Evolutionary conservation across 1,140 invertebrate genomes (phyloP).

Genomic region (Ceratina calcarata): DNA sequence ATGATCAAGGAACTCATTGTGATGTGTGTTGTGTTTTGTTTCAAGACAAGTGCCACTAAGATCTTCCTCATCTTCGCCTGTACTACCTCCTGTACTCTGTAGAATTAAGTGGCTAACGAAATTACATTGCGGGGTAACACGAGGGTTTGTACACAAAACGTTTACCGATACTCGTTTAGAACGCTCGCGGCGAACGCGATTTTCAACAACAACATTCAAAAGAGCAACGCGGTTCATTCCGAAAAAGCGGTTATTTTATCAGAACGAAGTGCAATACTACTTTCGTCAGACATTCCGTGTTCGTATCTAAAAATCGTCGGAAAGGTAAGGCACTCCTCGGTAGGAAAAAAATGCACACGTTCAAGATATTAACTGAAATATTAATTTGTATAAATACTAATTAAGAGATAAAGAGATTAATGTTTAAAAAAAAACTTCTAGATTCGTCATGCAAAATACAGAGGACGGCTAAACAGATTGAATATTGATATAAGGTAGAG

Average conservation of each 20-base stretch:
- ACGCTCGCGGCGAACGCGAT: slow-evolving; percentile 14
- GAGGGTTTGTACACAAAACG: slow-evolving; percentile 41
- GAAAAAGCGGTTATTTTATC: no score
- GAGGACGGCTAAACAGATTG: slow-evolving; percentile 1
- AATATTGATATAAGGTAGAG: neutral
- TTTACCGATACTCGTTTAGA: slow-evolving; percentile 36
- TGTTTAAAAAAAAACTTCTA: neutral
- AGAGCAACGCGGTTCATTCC: slow-evolving; percentile 2
- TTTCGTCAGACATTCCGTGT: slow-evolving; percentile 22
- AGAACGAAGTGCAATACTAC: slow-evolving; percentile 37
- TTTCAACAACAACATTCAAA: neutral
- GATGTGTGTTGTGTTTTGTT: slow-evolving; percentile 80
- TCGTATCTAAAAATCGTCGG: neutral
- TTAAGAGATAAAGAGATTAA: neutral
- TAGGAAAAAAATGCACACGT: slow-evolving; percentile 2
- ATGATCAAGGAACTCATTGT: slow-evolving; percentile 80
- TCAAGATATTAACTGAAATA: slow-evolving; percentile 18
- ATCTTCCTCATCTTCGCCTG: slow-evolving; percentile 84
- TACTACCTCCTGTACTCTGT: slow-evolving; percentile 84
- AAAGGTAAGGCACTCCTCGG: neutral
- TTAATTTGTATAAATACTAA: neutral
- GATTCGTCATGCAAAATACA: slow-evolving; percentile 25
- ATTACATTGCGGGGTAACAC: slow-evolving; percentile 49
- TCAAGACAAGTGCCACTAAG: slow-evolving; percentile 74
- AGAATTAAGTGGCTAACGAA: slow-evolving; percentile 57